Base-by-base conservation (phyloP, 2,113 vertebrate species). In the Lonchura striata region DNA sequence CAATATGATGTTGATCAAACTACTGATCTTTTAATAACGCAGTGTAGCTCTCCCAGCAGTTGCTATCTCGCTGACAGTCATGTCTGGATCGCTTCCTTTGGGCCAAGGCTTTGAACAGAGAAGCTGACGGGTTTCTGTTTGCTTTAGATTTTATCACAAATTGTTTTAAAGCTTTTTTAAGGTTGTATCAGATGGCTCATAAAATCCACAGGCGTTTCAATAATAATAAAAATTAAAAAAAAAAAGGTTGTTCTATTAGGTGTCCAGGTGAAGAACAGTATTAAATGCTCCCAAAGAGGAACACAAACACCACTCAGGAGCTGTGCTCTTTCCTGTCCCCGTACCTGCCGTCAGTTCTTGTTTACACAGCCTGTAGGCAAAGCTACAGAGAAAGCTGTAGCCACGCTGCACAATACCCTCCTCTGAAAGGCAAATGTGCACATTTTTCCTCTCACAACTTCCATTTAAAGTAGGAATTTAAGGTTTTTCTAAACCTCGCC, bases 161-260 rank as follows among this genome's bases (percentile, higher is more conserved):
- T 95, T 96, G 84, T 96, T 97, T 97, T 94, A 97, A 95, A 96
- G 91, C 86, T 93, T 97, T 95, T 94, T 94, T 87, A 95, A 94
- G 78, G 65, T 20, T 88, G 2, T 82, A 96, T 97, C 94, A 93
- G 90, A 94, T 44, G 44, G 94, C 88, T 92, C 10, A 15, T 91
- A 95, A 97, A 97, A 96, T 91, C 86, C 65, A 94, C 7, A 10
- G 82, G 91, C 92, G 66, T 95, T 96, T 96, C 86, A 95, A 81
- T 91, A 92, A 57, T 79, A 28, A 31, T 7, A 31, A 28, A 7
- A 31, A 28, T 5, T 10, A 27, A 22, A 7, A 22, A 83, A 83
- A 84, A 64, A 86, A 91, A 50, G 18, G 72, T 80, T 94, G 80
- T 94, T 91, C 96, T 96, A 87, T 92, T 89, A 95, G 82, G 65